A percentile compares a stretch with the other conserved stretches of the same genome.
Evolutionary conservation across 2,888 invertebrate genomes (phyloP).

Genomic region (Tethea ocularis): DNA sequence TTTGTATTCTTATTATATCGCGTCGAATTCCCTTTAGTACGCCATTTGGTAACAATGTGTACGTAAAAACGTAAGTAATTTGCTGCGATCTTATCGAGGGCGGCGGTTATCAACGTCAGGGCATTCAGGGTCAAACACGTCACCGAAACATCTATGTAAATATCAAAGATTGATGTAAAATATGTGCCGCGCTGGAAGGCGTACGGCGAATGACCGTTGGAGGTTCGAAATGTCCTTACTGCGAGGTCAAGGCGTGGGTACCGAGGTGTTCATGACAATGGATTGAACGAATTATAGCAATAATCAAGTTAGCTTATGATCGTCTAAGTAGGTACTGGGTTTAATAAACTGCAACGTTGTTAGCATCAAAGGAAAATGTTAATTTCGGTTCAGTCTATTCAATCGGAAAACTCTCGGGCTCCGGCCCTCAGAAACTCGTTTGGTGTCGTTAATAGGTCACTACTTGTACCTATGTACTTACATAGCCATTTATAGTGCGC

Average conservation of each 20-base stretch:
- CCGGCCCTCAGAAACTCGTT: constrained; percentile 3
- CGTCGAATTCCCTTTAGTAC: constrained; percentile 6
- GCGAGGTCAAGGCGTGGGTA: constrained; percentile 45
- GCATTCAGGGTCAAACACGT: constrained; percentile 51
- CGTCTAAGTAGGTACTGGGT: neutral
- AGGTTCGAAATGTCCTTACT: constrained; percentile 37
- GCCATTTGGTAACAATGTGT: constrained; percentile 20
- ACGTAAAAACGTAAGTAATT: constrained; percentile 47
- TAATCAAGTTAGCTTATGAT: too few species aligned
- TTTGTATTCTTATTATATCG: neutral
- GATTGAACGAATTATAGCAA: neutral
- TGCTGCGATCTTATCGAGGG: constrained; percentile 52
- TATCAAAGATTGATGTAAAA: constrained; percentile 13
- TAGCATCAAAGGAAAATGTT: constrained; percentile 4
- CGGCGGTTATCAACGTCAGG: constrained; percentile 36
- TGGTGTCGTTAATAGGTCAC: constrained; percentile 2
- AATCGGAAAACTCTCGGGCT: neutral
- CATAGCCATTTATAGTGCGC: too few species aligned
- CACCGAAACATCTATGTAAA: constrained; percentile 39
- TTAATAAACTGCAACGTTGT: neutral
- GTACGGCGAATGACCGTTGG: constrained; percentile 48
- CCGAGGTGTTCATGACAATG: constrained; percentile 18
- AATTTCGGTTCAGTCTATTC: neutral
- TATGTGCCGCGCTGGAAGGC: constrained; percentile 17
- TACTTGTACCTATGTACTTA: neutral